Evolutionary conservation across 1,140 invertebrate species (phyloP).

Genomic region (Trachymyrmex septentrionalis): DNA sequence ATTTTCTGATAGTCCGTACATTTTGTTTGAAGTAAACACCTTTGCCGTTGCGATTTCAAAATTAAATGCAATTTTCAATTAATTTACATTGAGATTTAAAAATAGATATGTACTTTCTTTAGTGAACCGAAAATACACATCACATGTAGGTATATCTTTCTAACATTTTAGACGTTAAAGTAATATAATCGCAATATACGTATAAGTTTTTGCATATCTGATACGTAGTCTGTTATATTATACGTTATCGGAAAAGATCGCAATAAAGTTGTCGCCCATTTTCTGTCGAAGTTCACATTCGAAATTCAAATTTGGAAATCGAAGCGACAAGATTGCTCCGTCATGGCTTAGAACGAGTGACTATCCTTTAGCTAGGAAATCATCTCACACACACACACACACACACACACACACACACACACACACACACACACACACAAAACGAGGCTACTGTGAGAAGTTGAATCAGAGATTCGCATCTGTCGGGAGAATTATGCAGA

Average conservation of each 20-base stretch:
- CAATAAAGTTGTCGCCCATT: neutral
- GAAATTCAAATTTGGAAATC: slow-evolving; percentile 27
- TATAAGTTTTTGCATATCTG: slow-evolving; percentile 2
- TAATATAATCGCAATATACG: neutral
- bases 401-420: too few species aligned
- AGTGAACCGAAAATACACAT: neutral
- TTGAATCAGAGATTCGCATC: slow-evolving; percentile 22
- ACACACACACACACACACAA: too few species aligned
- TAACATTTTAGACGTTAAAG: neutral
- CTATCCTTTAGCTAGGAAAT: neutral
- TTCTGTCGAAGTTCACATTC: neutral
- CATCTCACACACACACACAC: neutral
- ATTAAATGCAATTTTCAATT: neutral
- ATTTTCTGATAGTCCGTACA: slow-evolving; percentile 24
- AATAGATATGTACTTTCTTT: neutral
- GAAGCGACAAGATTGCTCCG: slow-evolving; percentile 20
- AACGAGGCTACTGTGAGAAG: neutral
- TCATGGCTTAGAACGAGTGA: neutral
- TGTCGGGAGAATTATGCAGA: slow-evolving; percentile 36
- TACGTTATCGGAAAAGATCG: neutral
- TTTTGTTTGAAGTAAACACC: neutral
- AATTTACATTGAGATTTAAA: neutral
- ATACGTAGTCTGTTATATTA: neutral
- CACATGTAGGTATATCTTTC: neutral
- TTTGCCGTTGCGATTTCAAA: neutral